phyloP scores from a whole-genome alignment of 2,888 invertebrate genomes.

The Linnaemya vulpina region DNA sequence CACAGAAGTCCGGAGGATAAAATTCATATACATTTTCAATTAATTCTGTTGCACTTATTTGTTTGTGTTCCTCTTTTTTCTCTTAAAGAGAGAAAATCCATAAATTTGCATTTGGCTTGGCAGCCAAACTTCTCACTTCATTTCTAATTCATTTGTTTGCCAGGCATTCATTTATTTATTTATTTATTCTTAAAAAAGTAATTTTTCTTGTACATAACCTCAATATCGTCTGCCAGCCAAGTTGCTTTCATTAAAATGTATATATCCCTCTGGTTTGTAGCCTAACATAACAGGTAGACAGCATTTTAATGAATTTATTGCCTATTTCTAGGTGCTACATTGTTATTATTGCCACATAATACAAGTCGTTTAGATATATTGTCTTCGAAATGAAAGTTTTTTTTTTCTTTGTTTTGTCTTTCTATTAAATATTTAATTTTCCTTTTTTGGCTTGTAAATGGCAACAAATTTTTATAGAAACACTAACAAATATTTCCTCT shows the following conservation, averaged over 20 bases:
- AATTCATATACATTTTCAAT: not conserved
- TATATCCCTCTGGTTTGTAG: not conserved
- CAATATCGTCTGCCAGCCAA: not conserved
- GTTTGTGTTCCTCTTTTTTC: not conserved
- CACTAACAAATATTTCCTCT: conserved; percentile 16
- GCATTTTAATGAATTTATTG: conserved; percentile 41
- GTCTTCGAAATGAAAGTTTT: conserved; percentile 28
- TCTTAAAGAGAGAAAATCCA: not conserved
- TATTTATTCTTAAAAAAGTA: not conserved
- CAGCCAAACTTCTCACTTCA: not conserved
- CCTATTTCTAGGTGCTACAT: conserved; percentile 41
- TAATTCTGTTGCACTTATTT: not conserved
- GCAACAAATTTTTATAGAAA: conserved; percentile 27
- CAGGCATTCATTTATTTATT: not conserved
- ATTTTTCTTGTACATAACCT: not conserved
- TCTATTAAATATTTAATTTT: conserved; percentile 39
- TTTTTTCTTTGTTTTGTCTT: not conserved
- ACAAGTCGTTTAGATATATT: conserved; percentile 9
- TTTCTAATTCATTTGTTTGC: not conserved
- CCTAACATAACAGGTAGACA: not conserved
- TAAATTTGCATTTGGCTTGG: not conserved
- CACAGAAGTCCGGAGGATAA: too few relatives aligned
- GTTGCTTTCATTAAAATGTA: not conserved
- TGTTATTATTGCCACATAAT: not conserved
- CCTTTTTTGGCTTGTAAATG: conserved; percentile 17